phyloP scores from a whole-genome alignment of 2,888 invertebrate genomes.

The Lasioglossum vierecki region DNA sequence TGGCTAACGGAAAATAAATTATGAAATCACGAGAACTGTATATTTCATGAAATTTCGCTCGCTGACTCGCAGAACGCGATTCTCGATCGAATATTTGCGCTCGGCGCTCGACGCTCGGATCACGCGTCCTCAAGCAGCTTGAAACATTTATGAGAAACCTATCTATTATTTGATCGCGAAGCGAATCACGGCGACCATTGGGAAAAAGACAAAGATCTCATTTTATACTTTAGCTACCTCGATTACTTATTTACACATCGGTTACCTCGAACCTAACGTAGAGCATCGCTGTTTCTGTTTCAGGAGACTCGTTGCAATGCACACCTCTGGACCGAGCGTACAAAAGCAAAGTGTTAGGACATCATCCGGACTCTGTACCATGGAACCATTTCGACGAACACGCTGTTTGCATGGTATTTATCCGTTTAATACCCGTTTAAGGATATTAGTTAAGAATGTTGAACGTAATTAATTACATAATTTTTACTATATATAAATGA shows the following conservation, averaged over 20 bases:
- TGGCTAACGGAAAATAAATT: not conserved
- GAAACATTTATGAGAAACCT: not conserved
- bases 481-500: too few species aligned
- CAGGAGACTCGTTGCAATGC: constrained; percentile 93
- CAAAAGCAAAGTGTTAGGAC: constrained; percentile 96
- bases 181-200: not conserved
- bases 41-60: not conserved
- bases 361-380: constrained; percentile 96
- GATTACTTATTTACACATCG: not conserved
- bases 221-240: too few species aligned
- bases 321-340: constrained; percentile 97
- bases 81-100: not conserved
- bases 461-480: too few species aligned
- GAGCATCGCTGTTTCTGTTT: constrained; percentile 40
- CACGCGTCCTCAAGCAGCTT: not conserved
- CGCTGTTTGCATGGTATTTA: constrained; percentile 96
- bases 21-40: not conserved
- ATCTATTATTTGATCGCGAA: not conserved
- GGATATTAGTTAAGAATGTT: too few species aligned
- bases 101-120: not conserved
- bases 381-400: constrained; percentile 97
- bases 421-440: too few species aligned
- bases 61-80: not conserved
- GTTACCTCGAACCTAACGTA: not conserved
- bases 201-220: not conserved